These are phyloP conservation scores for Chelidonichthys spinosus DNA, from an alignment of 2,797 vertebrate genomes.

Conservation along the genomic window DNA sequence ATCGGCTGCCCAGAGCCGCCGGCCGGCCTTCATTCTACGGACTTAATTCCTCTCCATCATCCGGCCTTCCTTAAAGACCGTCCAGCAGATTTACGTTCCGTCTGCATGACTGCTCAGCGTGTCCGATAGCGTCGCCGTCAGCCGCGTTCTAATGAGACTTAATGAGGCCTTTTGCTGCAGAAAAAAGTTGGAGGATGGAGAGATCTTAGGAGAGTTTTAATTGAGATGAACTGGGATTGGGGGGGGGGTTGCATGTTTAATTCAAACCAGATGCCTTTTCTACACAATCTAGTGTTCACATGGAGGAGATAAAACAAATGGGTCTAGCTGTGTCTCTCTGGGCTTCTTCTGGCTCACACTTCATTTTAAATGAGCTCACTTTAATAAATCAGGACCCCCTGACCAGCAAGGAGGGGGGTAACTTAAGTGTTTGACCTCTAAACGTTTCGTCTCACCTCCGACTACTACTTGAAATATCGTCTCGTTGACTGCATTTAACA, in stretches of 20 bases:
- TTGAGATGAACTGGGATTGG: slow-evolving; percentile 46
- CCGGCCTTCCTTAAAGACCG: slow-evolving; percentile 25
- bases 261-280: slow-evolving; percentile 33
- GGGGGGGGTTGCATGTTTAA: slow-evolving; percentile 50
- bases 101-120: slow-evolving; percentile 53
- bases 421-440: neutral
- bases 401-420: neutral
- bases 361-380: neutral
- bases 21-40: slow-evolving; percentile 25
- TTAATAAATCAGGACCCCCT: slow-evolving; percentile 9
- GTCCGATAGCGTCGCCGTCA: slow-evolving; percentile 60
- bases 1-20: slow-evolving; percentile 47
- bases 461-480: neutral
- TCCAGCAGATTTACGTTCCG: slow-evolving; percentile 50
- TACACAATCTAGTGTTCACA: slow-evolving; percentile 32
- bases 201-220: slow-evolving; percentile 54
- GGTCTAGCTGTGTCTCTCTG: neutral
- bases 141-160: slow-evolving; percentile 63
- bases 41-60: slow-evolving; percentile 54
- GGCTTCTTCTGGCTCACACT: neutral
- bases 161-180: slow-evolving; percentile 65
- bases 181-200: slow-evolving; percentile 61
- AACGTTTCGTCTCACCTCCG: neutral
- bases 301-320: neutral
- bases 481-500: neutral